Conservation (phyloP, 2,797 vertebrate genomes). For the Mus spretus region DNA sequence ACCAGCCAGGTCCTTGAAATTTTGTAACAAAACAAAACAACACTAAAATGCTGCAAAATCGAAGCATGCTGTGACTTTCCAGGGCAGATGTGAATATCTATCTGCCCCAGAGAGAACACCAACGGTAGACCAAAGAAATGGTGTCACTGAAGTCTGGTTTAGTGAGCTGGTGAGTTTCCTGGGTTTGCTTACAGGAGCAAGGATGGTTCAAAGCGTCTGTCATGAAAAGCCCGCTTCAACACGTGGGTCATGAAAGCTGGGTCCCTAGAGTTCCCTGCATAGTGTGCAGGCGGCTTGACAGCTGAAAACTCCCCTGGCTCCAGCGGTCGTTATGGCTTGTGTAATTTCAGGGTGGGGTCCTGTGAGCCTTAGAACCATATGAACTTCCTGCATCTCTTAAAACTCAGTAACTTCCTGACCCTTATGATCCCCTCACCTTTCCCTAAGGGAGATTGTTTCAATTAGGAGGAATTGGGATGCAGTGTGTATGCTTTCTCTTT, state of each 20-base stretch:
- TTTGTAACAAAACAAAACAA: conserved; percentile 89
- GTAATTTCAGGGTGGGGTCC: too few species aligned
- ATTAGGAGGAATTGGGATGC: too few species aligned
- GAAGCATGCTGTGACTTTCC: conserved; percentile 85
- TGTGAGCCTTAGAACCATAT: neutral
- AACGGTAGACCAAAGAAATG: too few species aligned
- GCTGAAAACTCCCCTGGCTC: neutral
- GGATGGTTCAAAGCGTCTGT: neutral
- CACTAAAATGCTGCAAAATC: conserved; percentile 86
- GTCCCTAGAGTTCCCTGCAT: neutral
- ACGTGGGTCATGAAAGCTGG: neutral
- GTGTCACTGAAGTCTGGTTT: neutral
- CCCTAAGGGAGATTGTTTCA: neutral
- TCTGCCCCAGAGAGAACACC: neutral
- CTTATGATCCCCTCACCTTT: neutral
- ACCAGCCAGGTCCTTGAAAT: conserved; percentile 87
- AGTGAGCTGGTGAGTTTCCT: neutral
- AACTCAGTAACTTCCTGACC: neutral
- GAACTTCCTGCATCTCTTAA: neutral
- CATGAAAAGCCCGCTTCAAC: neutral
- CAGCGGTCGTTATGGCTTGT: neutral
- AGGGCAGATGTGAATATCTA: neutral
- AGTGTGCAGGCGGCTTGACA: neutral
- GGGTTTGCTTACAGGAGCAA: neutral
- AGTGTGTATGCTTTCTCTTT: conserved; percentile 89